phyloP scores from a whole-genome alignment of 2,113 vertebrate genomes.

The Alligator mississippiensis region DNA sequence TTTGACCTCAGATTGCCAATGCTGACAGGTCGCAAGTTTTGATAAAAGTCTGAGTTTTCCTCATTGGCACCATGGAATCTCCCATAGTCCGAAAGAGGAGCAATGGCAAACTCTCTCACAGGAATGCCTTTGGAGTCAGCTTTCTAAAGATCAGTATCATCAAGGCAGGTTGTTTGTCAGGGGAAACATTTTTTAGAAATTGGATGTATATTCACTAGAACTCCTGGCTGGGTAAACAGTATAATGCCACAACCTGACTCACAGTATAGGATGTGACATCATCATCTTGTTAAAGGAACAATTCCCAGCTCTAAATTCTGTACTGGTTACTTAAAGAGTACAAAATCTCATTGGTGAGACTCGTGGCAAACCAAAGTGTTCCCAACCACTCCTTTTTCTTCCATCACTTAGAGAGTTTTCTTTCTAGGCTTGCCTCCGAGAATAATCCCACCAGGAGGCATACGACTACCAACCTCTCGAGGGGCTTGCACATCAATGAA shows the following conservation, averaged over 20 bases:
- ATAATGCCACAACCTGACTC: neutral
- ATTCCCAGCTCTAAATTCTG: neutral
- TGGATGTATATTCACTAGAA: neutral
- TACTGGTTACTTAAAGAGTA: neutral
- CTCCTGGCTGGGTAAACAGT: neutral
- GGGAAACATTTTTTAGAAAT: accelerated
- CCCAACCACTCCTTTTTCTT: neutral
- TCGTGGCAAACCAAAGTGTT: neutral
- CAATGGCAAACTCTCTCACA: neutral
- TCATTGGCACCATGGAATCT: neutral
- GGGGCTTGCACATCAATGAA: conserved; percentile 94
- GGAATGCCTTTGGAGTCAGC: neutral
- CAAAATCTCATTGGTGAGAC: conserved; percentile 1
- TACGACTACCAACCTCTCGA: conserved; percentile 84
- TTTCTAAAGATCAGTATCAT: neutral
- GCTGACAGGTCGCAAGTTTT: neutral
- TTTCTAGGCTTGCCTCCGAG: neutral
- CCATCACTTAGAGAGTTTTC: neutral
- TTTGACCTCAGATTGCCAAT: accelerated
- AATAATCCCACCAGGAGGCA: neutral
- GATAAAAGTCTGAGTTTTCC: neutral
- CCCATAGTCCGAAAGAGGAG: neutral
- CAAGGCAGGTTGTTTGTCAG: accelerated
- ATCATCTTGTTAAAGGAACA: neutral
- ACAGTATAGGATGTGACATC: accelerated